These are phyloP conservation scores for Phoenicopterus ruber DNA, from an alignment of 2,113 vertebrate genomes.

Conservation along the genomic window DNA sequence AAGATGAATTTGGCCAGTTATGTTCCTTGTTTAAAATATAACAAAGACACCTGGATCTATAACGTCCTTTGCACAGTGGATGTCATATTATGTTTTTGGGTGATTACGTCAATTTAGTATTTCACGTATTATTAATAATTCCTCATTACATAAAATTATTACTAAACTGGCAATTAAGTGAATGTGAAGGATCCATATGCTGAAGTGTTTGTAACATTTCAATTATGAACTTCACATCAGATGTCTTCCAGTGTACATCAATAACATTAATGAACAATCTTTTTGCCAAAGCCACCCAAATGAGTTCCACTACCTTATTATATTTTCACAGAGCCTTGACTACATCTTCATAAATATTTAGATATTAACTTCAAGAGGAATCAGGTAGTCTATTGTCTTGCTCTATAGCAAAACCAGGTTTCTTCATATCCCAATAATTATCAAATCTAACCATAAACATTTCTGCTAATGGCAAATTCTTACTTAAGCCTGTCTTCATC, in stretches of 20 bases:
- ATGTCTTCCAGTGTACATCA: constrained; percentile 71
- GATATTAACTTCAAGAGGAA: neutral
- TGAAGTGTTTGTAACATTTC: constrained; percentile 79
- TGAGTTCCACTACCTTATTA: constrained; percentile 9
- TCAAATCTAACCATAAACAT: neutral
- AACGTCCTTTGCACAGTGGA: constrained; percentile 54
- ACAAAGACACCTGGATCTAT: constrained; percentile 68
- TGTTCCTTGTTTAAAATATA: constrained; percentile 47
- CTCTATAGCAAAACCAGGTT: neutral
- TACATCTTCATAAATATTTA: constrained; percentile 31
- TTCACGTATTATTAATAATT: constrained; percentile 83
- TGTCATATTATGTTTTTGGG: constrained; percentile 75
- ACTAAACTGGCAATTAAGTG: constrained; percentile 83
- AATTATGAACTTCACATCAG: constrained; percentile 77
- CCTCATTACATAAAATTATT: constrained; percentile 84
- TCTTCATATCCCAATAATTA: neutral
- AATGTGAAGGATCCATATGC: constrained; percentile 82
- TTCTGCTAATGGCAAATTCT: neutral
- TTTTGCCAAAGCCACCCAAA: constrained; percentile 67
- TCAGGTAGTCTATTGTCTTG: neutral
- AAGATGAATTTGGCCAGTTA: constrained; percentile 39
- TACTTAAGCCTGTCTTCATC: neutral
- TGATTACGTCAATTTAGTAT: constrained; percentile 78
- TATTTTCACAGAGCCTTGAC: constrained; percentile 31
- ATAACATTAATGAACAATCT: constrained; percentile 65